Evolutionary conservation across 2,888 invertebrate genomes (phyloP), one percentile per base, ranked within the genome.

Genomic region (Patella pellucida): DNA sequence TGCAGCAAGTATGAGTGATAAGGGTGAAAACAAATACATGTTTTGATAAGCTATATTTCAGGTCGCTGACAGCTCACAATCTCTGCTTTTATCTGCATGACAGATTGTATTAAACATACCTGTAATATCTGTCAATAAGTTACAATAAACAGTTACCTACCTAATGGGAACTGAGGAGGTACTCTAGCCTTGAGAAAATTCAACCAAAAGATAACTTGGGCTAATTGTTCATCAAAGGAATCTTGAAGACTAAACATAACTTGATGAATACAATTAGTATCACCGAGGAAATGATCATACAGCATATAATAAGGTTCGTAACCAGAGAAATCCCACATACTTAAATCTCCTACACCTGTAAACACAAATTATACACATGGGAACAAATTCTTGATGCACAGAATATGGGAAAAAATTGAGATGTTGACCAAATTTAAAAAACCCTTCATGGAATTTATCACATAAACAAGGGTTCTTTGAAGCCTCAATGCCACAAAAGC

Each of bases 251-350:
- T 94, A 90, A 95, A 94, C 72, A 94, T 92, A 78, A 95, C 92
- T 52, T 94, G 91, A 86, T 94, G 94, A 51, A 94, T 90, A 84
- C 93, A 93, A 86, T 92, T 92, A n/a, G 91, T 88, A 89, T 91
- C 93, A 76, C 94, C 93, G 56, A 95, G 92, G 86, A 95, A 94
- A 86, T 95, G 94, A 89, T 95, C 95, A 90, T 95, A 95, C 70
- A 94, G 91, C 83, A 86, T 85, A 84, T 88, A 88, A 90, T 95
- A 95, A 67, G 93, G 94, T 88, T 95, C 94, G 83, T 94, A 94
- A 12, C 95, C 95, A 68, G 95, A 95, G 87, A 95, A 94, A 87
- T 95, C 95, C 95, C 95, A 95, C 52, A 93, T 92, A 85, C 93
- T 94, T 84, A 93, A 92, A 83, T 94, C 94, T 52, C 94, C 94